A percentile compares a stretch with the other conserved stretches of the same genome.
Conservation (phyloP, 1,140 invertebrate genomes). For the Scaptomyza montana region DNA sequence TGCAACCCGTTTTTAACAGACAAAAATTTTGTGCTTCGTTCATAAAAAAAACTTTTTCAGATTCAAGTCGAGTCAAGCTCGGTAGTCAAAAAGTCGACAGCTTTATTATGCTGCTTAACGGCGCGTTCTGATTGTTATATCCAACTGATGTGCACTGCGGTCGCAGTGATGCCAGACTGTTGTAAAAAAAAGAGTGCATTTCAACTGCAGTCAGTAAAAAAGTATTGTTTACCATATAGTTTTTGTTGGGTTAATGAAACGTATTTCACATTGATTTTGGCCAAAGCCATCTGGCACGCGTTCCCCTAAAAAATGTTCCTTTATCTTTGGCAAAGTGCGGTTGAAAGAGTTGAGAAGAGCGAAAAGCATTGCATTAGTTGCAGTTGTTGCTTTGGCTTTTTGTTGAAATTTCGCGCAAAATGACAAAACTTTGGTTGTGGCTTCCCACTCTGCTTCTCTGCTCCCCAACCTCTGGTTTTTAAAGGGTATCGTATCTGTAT, state of each 20-base stretch:
- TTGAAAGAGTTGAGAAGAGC: neutral
- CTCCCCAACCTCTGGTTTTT: neutral
- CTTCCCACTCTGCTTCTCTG: neutral
- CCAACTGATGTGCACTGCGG: slow-evolving; percentile 30
- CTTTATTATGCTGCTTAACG: slow-evolving; percentile 69
- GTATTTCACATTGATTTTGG: slow-evolving; percentile 43
- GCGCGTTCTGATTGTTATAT: slow-evolving; percentile 62
- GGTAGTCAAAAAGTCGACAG: slow-evolving; percentile 55
- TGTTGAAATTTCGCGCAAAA: slow-evolving; percentile 70
- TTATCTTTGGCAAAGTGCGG: slow-evolving; percentile 37
- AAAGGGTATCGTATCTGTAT: neutral
- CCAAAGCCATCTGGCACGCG: slow-evolving; percentile 20
- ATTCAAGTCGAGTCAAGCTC: neutral
- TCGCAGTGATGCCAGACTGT: neutral
- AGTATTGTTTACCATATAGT: neutral
- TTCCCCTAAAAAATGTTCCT: slow-evolving; percentile 45
- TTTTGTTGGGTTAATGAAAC: neutral
- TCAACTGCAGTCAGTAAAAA: slow-evolving; percentile 12
- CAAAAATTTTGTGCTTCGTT: neutral
- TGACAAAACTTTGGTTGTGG: slow-evolving; percentile 77
- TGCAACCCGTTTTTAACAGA: too few relatives aligned
- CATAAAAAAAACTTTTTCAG: slow-evolving; percentile 34
- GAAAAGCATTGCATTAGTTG: slow-evolving; percentile 24
- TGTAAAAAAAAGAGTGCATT: neutral
- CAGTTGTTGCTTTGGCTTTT: slow-evolving; percentile 61